Evolutionary conservation across 2,113 vertebrate species (phyloP), one percentile per base, ranked within the genome.

Genomic region (Callaeas wilsoni): DNA sequence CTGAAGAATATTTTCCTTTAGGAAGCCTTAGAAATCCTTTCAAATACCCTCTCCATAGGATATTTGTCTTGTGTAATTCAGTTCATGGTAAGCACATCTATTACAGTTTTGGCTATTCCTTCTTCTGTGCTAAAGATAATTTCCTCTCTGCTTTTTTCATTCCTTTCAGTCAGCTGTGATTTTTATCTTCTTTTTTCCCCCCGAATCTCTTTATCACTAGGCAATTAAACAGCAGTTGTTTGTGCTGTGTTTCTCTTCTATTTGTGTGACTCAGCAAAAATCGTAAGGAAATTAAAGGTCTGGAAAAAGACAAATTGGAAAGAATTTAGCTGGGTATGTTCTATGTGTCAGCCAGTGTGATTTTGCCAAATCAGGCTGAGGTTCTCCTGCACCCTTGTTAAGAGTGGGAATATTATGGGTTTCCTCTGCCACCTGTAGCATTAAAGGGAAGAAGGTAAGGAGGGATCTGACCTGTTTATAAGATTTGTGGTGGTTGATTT

Each of bases 211-310:
- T 75, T 41, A 79, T 77, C 33, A 20, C 29, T 83, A 82, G 49
- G 27, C 46, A 65, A 3, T 64, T 79, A 57, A 53, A 79, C 1
- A 9, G 9, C 46, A 80, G 30, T 68, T 57, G 8, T 25, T 82
- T 83, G 42, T 81, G 29, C 56, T 47, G 4, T 59, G 41, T 94
- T 75, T 82, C 22, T 50, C 22, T 90, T 91, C 42, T 60, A 1
- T 60, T 74, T 52, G 44, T 69, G 64, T 93, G 74, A 83, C 68
- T 91, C 39, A 4, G 78, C 41, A 80, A 83, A 95, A 96, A 77
- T 63, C 1, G 1, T 13, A 55, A 39, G 78, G 67, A 73, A 84
- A 75, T 69, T 9, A 47, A 65, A n/a, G 30, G 30, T 4, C 18
- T 9, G 3, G 44, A 49, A 90, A 71, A 91, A 80, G 60, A n/a